Percentiles rank a stretch among this genome's conserved stretches.
These are phyloP conservation scores for Stichodactyla helianthus DNA, from an alignment of 64 coral and sea anemone species.

Conservation along the genomic window DNA sequence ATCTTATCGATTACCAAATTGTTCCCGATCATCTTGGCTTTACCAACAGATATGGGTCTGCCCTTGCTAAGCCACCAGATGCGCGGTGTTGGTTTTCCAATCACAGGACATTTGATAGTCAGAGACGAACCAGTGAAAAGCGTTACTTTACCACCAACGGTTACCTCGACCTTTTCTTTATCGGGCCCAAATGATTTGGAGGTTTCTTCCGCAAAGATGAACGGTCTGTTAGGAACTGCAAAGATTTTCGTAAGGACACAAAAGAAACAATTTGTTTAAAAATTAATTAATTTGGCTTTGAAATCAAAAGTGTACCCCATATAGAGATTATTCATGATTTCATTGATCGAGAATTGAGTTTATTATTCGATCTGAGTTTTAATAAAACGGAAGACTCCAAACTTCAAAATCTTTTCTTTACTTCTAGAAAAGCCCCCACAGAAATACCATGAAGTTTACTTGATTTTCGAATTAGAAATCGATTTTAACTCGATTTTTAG, in stretches of 20 bases:
- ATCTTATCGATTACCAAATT: slow-evolving; percentile 58
- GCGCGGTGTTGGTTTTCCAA: neutral
- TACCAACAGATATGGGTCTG: slow-evolving; percentile 55
- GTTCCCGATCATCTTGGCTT: slow-evolving; percentile 59
- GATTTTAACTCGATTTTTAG: no score
- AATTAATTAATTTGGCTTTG: no score
- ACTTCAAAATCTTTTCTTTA: no score
- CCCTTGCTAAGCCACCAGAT: slow-evolving; percentile 57
- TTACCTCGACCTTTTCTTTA: slow-evolving; percentile 50
- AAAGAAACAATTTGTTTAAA: no score
- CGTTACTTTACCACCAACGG: slow-evolving; percentile 56
- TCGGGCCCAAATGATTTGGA: slow-evolving; percentile 45
- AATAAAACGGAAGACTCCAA: no score
- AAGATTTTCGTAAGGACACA: neutral
- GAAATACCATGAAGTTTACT: no score
- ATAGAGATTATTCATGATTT: no score
- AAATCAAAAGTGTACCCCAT: no score
- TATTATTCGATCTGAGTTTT: no score
- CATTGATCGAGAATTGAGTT: no score
- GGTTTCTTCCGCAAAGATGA: slow-evolving; percentile 41
- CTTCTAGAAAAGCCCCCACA: no score
- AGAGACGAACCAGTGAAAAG: slow-evolving; percentile 57
- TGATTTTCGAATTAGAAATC: no score
- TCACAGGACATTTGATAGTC: slow-evolving; percentile 63
- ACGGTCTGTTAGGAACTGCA: slow-evolving; percentile 11